phyloP scores from a whole-genome alignment of 2,888 invertebrate genomes.

The Drosophila quasianomalipes region DNA sequence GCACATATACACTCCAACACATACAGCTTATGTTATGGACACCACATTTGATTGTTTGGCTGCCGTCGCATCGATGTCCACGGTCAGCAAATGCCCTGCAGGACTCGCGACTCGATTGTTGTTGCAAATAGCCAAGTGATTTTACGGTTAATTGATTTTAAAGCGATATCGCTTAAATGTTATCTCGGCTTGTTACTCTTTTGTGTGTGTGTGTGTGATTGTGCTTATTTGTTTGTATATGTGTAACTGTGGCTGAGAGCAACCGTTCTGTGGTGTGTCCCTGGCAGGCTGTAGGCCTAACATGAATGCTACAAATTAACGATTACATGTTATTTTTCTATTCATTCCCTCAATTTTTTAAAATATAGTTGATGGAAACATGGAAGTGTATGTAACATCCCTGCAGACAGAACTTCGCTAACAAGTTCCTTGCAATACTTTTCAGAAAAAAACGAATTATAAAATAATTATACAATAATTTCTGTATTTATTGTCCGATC shows the following conservation, averaged over 20 bases:
- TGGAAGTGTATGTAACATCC: too few species aligned
- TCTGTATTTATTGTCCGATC: too few species aligned
- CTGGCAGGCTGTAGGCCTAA: slow-evolving; percentile 4
- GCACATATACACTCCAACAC: slow-evolving; percentile 9
- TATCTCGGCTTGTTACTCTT: slow-evolving; percentile 65
- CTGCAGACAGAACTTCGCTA: background rate
- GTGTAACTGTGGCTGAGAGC: slow-evolving; percentile 3
- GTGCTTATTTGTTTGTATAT: background rate
- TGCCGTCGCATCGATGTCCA: slow-evolving; percentile 49
- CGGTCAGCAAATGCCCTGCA: slow-evolving; percentile 35
- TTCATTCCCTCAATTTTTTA: background rate
- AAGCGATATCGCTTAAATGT: slow-evolving; percentile 83
- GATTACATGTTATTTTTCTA: background rate
- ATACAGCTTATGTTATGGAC: slow-evolving; percentile 72
- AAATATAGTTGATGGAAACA: background rate
- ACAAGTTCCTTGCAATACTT: too few species aligned
- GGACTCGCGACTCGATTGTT: slow-evolving; percentile 71
- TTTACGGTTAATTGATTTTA: slow-evolving; percentile 85
- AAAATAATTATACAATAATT: too few species aligned
- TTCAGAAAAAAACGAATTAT: too few species aligned
- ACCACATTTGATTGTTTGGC: slow-evolving; percentile 74
- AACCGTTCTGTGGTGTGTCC: slow-evolving; percentile 1
- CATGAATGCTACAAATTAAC: slow-evolving; percentile 6
- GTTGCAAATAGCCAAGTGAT: slow-evolving; percentile 82
- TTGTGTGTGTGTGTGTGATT: background rate